Base-by-base conservation (phyloP, 2,888 invertebrate genomes). In the Polyommatus iphigenia region DNA sequence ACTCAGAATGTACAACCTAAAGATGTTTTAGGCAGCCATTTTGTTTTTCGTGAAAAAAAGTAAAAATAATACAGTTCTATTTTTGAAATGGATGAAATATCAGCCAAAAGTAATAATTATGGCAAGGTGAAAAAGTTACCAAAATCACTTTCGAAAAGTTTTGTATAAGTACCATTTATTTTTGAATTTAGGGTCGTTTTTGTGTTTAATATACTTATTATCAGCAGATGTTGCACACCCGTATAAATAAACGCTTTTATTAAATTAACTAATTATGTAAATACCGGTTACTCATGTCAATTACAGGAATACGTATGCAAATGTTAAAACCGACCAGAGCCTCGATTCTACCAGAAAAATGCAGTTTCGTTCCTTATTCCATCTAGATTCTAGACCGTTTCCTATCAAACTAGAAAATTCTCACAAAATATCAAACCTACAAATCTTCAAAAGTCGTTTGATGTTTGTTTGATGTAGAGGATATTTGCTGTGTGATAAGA, bases 241-340 rank as follows among this genome's bases (percentile, higher is more conserved):
- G 20, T 73, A 13, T 20, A 46, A 73, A 46, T 41, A 67, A 67
- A 32, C 7, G 67, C 67, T 67, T 67, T 67, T 67, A 67, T 67
- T 67, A 67, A 15, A 29, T 32, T 67, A 67, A 67, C 67, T 54
- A 54, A 75, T 75, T 75, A 75, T 75, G 75, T 75, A 50, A 75
- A 75, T 75, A 41, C 41, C 36, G 41, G 72, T 41, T 50, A 75
- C 50, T 50, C 75, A 29, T 18, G 75, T 75, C 62, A 79, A 78
- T 54, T 41, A 24, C 59, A n/a, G 36, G 75, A 76, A 73, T 73
- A 76, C 76, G 76, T 78, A 77, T 76, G 78, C 76, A 77, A 77
- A 76, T 71, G 62, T 77, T 78, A 76, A 24, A 76, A 80, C 75
- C 76, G 59, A 79, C 76, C 79, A 78, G 80, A 76, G 73, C 54